phyloP scores from a whole-genome alignment of 2,797 vertebrate genomes.

The Diplodus puntazzo region DNA sequence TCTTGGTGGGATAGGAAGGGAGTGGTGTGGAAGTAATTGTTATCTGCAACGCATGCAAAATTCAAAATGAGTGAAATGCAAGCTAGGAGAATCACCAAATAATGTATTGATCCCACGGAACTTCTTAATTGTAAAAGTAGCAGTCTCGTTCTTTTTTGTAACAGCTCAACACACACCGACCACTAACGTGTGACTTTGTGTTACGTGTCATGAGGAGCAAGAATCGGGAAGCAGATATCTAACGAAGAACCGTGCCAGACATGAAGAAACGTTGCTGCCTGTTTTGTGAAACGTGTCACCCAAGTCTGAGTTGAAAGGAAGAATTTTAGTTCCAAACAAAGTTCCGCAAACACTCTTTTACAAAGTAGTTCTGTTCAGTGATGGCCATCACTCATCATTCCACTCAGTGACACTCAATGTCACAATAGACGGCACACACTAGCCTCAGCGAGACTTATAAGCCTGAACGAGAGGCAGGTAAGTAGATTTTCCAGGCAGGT shows the following conservation, averaged over 20 bases:
- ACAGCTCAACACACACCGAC: constrained; percentile 26
- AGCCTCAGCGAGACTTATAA: constrained; percentile 41
- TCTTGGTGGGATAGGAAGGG: constrained; percentile 11
- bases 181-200: neutral
- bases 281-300: neutral
- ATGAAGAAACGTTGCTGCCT: neutral
- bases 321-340: constrained; percentile 22
- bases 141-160: constrained; percentile 33
- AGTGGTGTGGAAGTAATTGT: constrained; percentile 35
- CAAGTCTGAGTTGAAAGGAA: neutral
- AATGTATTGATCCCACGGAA: constrained; percentile 74
- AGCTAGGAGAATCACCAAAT: constrained; percentile 68
- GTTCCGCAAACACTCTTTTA: constrained; percentile 14
- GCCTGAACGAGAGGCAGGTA: constrained; percentile 51
- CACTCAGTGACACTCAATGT: constrained; percentile 51
- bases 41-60: constrained; percentile 76
- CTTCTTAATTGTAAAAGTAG: constrained; percentile 60
- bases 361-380: neutral
- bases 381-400: constrained; percentile 36
- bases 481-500: constrained; percentile 70
- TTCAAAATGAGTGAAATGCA: constrained; percentile 72
- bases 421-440: constrained; percentile 38
- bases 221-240: neutral
- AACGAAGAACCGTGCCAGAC: neutral
- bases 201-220: neutral